Evolutionary conservation across 2,797 vertebrate species (phyloP).

Genomic region (Fringilla coelebs): DNA sequence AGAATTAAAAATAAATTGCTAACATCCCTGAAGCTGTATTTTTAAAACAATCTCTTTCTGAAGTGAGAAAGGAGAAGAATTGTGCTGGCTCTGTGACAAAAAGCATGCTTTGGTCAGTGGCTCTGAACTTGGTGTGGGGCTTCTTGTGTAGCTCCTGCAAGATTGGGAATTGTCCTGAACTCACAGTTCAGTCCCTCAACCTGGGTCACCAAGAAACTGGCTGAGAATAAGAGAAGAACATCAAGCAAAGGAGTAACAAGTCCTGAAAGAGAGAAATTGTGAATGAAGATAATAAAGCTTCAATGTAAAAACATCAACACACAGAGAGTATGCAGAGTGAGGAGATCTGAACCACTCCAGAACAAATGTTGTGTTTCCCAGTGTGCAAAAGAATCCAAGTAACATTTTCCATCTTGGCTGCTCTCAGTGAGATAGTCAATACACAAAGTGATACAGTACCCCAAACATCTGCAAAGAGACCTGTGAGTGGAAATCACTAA

Average conservation of each 20-base stretch:
- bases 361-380: background rate
- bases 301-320: background rate
- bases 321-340: background rate
- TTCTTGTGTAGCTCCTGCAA: background rate
- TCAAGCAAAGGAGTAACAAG: background rate
- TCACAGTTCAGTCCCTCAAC: background rate
- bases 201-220: background rate
- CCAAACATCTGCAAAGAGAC: background rate
- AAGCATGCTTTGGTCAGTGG: background rate
- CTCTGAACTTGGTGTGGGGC: background rate
- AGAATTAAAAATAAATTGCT: background rate
- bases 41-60: background rate
- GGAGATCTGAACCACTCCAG: background rate
- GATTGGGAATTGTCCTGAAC: background rate
- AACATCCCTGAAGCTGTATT: background rate
- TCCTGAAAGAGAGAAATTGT: background rate
- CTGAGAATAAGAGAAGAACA: background rate
- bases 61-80: background rate
- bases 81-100: background rate
- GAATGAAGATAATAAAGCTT: background rate
- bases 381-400: background rate
- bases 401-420: slow-evolving; percentile 15
- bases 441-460: background rate
- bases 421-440: background rate
- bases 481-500: background rate